Evolutionary conservation across 1,140 invertebrate species (phyloP).

Genomic region (Panagrolaimus sp.): DNA sequence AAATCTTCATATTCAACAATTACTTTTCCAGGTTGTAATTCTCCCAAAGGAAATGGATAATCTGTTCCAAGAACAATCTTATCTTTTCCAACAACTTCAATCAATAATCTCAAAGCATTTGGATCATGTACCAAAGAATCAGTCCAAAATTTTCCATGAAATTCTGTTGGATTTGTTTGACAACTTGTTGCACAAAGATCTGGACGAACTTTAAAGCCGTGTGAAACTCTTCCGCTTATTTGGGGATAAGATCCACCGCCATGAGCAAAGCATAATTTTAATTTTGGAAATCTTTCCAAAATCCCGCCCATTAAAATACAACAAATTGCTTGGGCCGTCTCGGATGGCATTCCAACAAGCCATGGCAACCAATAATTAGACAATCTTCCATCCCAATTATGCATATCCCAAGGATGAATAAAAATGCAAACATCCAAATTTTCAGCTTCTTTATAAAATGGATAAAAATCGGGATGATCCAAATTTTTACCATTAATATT

Average conservation of each 20-base stretch:
- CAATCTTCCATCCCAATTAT: conserved; percentile 61
- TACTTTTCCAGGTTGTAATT: conserved; percentile 64
- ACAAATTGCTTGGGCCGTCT: conserved; percentile 66
- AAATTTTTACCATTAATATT: conserved; percentile 68
- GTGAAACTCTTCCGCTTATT: conserved; percentile 63
- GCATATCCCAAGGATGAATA: conserved; percentile 69
- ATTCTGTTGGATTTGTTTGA: conserved; percentile 60
- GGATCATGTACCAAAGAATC: conserved; percentile 66
- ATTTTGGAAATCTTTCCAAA: conserved; percentile 63
- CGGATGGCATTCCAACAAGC: conserved; percentile 68
- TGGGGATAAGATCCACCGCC: conserved; percentile 67
- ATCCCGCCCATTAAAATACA: conserved; percentile 66
- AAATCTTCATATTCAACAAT: conserved; percentile 61
- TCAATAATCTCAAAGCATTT: conserved; percentile 62
- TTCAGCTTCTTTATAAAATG: conserved; percentile 66
- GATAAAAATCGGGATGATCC: conserved; percentile 64
- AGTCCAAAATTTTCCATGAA: conserved; percentile 65
- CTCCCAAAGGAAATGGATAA: conserved; percentile 67
- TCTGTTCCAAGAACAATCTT: conserved; percentile 66
- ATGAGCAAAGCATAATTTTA: conserved; percentile 66
- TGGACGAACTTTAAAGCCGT: conserved; percentile 64
- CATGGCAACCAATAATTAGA: conserved; percentile 68
- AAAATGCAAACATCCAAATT: conserved; percentile 64
- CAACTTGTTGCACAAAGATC: conserved; percentile 66
- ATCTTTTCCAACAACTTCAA: conserved; percentile 65